Base-by-base conservation (phyloP, 2,113 vertebrate genomes). In the Ageneiosus marmoratus region DNA sequence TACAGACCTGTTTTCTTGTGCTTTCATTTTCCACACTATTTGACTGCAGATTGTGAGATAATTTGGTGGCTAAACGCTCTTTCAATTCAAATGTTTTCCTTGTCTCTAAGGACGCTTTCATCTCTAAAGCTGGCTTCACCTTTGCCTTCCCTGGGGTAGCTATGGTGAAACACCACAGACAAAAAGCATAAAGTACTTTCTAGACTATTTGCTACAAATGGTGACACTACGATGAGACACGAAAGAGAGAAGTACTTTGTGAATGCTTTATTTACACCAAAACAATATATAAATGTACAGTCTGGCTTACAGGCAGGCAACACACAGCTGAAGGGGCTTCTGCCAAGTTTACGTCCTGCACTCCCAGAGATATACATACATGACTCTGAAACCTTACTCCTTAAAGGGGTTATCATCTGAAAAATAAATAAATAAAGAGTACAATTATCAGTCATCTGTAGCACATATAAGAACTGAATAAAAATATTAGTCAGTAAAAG, bases 321-420 rank as follows among this genome's bases (percentile, higher is more conserved):
- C 32, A 87, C 85, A 75, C 75, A 81, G 84, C 86, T 90, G 74
- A 88, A 55, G 15, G 88, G 88, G n/a, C 79, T 86, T 34, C 48
- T 67, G 46, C 62, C 32, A 53, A 75, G 79, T 44, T 85, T 83
- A 80, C 90, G 88, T 83, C 87, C 88, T 80, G 60, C 77, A 27
- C 88, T 65, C 53, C 90, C 92, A 84, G 93, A 86, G 84, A 97
- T 88, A 81, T 92, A 85, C 81, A 92, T 89, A 11, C 93, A 94
- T 51, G 96, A 95, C 91, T 97, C 96, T 44, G 97, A 98, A 72
- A 96, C 88, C 91, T 95, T 98, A 83, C 80, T 95, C 90, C 86
- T 96, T 77, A 10, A 80, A 80, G 96, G 92, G 2, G 93, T 92
- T 83, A 85, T 88, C 67, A 87, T 48, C 97, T 98, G 85, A 82